Conservation (phyloP, 2,113 vertebrate genomes). For the Salvelinus namaycush region DNA sequence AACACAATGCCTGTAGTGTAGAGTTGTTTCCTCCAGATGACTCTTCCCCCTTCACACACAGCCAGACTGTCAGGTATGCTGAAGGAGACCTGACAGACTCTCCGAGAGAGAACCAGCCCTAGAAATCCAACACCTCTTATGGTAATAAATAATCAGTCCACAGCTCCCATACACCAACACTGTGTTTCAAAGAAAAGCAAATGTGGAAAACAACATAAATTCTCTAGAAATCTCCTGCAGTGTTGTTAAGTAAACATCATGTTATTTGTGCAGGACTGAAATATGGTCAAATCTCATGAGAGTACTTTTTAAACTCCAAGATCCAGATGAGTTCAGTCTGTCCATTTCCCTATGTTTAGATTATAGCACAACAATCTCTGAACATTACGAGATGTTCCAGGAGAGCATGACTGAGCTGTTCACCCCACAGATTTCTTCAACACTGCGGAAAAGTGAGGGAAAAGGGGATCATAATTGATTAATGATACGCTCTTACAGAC, state of each 20-base stretch:
- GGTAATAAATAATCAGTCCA: constrained; percentile 1
- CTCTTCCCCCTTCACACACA: neutral
- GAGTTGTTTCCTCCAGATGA: neutral
- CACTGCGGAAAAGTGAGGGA: neutral
- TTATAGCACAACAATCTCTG: neutral
- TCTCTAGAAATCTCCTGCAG: neutral
- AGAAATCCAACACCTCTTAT: constrained; percentile 1
- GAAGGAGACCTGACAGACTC: constrained; percentile 1
- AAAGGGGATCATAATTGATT: neutral
- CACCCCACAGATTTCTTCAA: neutral
- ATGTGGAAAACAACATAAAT: neutral
- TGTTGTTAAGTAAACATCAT: neutral
- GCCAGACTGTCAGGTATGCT: neutral
- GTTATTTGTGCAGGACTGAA: constrained; percentile 4
- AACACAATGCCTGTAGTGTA: neutral
- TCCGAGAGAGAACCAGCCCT: neutral
- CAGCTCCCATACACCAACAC: neutral
- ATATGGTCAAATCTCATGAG: constrained; percentile 2
- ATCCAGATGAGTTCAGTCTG: constrained; percentile 2
- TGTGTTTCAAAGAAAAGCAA: neutral
- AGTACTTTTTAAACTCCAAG: neutral
- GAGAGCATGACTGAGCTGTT: neutral
- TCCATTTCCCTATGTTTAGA: neutral
- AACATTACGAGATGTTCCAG: neutral
- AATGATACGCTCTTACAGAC: neutral